Percentiles rank a stretch among this genome's conserved stretches.
Evolutionary conservation across 2,797 vertebrate genomes (phyloP).

Genomic region (Cynopterus sphinx): DNA sequence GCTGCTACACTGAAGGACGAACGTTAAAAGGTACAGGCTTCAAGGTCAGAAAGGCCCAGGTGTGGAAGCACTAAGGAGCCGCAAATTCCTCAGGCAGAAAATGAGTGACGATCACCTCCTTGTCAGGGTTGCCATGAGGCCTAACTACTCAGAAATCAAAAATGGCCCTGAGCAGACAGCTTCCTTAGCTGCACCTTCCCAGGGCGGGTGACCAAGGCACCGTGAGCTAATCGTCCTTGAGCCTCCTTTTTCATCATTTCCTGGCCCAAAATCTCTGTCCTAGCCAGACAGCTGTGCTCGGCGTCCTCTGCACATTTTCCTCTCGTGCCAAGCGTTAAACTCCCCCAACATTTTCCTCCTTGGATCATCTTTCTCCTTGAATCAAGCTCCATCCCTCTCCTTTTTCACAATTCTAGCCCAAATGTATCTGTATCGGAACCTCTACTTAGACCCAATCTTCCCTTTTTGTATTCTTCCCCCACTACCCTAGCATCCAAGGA

Average conservation of each 20-base stretch:
- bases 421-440: background rate
- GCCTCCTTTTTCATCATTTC: background rate
- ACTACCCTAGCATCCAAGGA: background rate
- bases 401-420: background rate
- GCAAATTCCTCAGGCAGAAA: background rate
- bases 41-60: background rate
- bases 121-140: background rate
- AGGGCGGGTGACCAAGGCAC: background rate
- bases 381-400: background rate
- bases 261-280: background rate
- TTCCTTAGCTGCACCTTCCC: background rate
- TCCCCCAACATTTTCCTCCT: background rate
- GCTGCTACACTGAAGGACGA: background rate
- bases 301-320: background rate
- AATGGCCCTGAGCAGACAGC: background rate
- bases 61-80: background rate
- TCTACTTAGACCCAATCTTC: background rate
- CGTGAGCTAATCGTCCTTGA: background rate
- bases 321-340: fast-evolving
- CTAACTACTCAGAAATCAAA: background rate
- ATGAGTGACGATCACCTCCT: background rate
- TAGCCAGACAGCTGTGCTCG: background rate
- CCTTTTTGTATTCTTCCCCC: background rate
- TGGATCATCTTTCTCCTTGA: background rate
- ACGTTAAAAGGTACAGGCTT: fast-evolving